Percentiles rank a stretch among this genome's conserved stretches.
Evolutionary conservation across 1,140 invertebrate genomes (phyloP).

Genomic region (Colletes latitarsis): DNA sequence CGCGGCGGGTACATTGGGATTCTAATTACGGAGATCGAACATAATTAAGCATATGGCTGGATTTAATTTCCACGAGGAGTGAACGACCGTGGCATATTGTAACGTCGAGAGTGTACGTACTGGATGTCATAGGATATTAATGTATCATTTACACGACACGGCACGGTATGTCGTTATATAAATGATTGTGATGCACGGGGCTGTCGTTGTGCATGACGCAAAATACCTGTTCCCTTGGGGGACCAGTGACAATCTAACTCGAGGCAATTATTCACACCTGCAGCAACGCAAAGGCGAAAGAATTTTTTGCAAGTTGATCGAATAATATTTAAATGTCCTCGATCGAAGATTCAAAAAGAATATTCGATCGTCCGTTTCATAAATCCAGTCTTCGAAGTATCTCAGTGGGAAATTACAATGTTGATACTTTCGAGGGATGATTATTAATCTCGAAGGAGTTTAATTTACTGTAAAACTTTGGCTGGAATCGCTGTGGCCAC

Average conservation of each 20-base stretch:
- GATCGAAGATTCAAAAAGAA: too few relatives aligned
- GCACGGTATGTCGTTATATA: constrained; percentile 2
- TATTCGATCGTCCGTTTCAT: background rate
- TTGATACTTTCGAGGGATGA: constrained; percentile 4
- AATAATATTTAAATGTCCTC: too few relatives aligned
- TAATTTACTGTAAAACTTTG: constrained; percentile 22
- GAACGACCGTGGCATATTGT: constrained; percentile 20
- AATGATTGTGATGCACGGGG: background rate
- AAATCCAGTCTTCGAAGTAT: too few relatives aligned
- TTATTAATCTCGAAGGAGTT: constrained; percentile 14
- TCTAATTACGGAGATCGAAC: constrained; percentile 31
- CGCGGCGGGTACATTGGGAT: background rate
- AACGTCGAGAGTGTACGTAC: background rate
- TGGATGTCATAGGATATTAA: constrained; percentile 24
- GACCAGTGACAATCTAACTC: background rate
- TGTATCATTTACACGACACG: constrained; percentile 35
- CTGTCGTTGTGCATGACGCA: background rate
- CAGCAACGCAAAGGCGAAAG: background rate
- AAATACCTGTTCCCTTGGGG: background rate
- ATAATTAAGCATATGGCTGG: background rate
- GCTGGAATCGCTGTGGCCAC: background rate
- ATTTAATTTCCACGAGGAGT: constrained; percentile 40
- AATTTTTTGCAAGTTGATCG: too few relatives aligned
- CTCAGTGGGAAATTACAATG: too few relatives aligned
- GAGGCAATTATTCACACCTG: background rate